Conservation (phyloP, 35 echinoderm and acorn worm genomes). For the Amphiura filiformis region DNA sequence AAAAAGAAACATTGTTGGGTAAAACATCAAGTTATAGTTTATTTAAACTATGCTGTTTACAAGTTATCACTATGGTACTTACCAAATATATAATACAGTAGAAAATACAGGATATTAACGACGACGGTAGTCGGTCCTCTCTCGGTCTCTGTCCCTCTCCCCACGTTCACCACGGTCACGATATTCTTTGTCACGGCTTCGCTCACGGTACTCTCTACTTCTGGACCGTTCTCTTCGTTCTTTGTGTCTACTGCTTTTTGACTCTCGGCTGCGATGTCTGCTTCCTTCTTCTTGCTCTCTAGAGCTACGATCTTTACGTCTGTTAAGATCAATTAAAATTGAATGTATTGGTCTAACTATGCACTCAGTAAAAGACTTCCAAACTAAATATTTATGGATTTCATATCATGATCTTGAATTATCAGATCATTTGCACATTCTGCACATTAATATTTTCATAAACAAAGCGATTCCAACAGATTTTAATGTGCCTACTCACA, state of each 20-base stretch:
- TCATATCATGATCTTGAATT: background rate
- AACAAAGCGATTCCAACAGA: background rate
- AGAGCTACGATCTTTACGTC: constrained; percentile 68
- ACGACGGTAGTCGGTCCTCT: constrained; percentile 66
- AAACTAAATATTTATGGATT: background rate
- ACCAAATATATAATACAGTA: constrained; percentile 4
- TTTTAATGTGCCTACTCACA: background rate
- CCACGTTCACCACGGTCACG: constrained; percentile 33
- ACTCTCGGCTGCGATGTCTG: constrained; percentile 49
- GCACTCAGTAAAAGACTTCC: background rate
- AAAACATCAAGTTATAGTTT: too few relatives aligned
- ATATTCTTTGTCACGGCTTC: constrained; percentile 68
- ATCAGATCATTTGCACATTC: too few relatives aligned
- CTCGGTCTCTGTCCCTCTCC: constrained; percentile 58
- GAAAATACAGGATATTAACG: constrained; percentile 18
- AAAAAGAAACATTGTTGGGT: too few relatives aligned
- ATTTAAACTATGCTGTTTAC: background rate
- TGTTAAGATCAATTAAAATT: background rate
- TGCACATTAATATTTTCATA: background rate
- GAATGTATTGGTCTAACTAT: background rate
- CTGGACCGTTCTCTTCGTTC: constrained; percentile 53
- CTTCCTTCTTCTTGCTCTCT: constrained; percentile 70
- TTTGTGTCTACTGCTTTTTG: constrained; percentile 56
- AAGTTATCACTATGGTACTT: background rate
- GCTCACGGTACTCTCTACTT: constrained; percentile 65